These are phyloP conservation scores for Pseudochaenichthys georgianus DNA, from an alignment of 2,797 vertebrate species.

Conservation along the genomic window DNA sequence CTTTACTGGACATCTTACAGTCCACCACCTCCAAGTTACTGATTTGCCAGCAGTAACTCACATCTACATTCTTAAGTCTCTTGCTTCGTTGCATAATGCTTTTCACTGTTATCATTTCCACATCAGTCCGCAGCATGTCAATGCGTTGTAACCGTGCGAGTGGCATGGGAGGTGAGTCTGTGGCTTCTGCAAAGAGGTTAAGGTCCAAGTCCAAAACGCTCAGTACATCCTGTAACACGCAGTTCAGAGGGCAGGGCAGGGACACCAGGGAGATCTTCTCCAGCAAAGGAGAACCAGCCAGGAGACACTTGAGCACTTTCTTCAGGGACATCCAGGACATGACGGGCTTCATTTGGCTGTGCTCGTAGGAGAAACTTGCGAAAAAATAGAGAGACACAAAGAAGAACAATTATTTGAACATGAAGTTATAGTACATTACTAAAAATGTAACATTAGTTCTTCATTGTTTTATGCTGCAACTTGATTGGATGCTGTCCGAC, in stretches of 20 bases:
- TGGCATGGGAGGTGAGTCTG: slow-evolving; percentile 11
- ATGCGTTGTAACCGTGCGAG: slow-evolving; percentile 61
- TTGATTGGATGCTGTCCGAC: no score
- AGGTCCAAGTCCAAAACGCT: background rate
- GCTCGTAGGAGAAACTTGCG: slow-evolving; percentile 80
- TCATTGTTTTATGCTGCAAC: no score
- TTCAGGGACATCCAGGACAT: slow-evolving; percentile 68
- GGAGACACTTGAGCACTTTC: slow-evolving; percentile 75
- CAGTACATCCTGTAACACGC: slow-evolving; percentile 65
- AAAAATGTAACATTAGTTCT: no score
- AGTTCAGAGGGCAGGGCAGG: slow-evolving; percentile 82
- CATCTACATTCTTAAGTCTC: slow-evolving; percentile 70
- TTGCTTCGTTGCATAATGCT: slow-evolving; percentile 59
- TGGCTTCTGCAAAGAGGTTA: background rate
- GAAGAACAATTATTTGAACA: background rate
- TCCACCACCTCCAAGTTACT: slow-evolving; percentile 27
- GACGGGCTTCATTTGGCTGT: slow-evolving; percentile 62
- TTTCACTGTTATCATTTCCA: slow-evolving; percentile 67
- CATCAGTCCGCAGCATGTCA: slow-evolving; percentile 73
- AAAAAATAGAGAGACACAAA: slow-evolving; percentile 32
- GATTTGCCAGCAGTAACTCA: slow-evolving; percentile 82
- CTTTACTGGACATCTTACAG: slow-evolving; percentile 15
- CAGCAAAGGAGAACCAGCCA: slow-evolving; percentile 75
- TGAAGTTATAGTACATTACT: no score
- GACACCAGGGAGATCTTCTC: slow-evolving; percentile 78